Conservation (phyloP, 1,140 invertebrate species). For the Eumeta japonica region DNA sequence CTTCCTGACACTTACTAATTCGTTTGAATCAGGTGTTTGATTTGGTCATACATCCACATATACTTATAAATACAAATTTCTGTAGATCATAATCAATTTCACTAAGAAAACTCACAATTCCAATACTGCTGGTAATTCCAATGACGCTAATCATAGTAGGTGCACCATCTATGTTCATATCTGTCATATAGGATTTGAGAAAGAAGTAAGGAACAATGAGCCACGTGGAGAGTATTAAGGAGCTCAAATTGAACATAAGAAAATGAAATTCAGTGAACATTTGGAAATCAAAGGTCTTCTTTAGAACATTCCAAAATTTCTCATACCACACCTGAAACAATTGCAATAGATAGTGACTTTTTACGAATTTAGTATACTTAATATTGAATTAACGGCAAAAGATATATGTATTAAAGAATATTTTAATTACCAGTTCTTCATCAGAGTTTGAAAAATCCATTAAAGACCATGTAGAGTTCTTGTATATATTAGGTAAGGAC, state of each 20-base stretch:
- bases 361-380: no score
- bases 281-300: constrained; percentile 72
- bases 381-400: no score
- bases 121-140: constrained; percentile 37
- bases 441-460: no score
- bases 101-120: constrained; percentile 47
- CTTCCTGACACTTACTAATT: no score
- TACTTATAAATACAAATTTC: no score
- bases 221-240: constrained; percentile 81
- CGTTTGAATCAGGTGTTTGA: no score
- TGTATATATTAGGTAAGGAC: constrained; percentile 84
- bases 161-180: constrained; percentile 24
- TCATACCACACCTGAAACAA: constrained; percentile 70
- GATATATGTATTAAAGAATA: no score
- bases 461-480: constrained; percentile 80
- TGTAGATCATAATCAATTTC: no score
- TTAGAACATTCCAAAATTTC: constrained; percentile 65
- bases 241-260: constrained; percentile 76
- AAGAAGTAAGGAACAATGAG: constrained; percentile 49
- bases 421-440: no score
- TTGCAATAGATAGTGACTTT: no score
- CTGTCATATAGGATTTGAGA: constrained; percentile 39
- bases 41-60: no score
- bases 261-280: constrained; percentile 80
- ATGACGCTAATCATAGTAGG: constrained; percentile 38